Conservation (phyloP, 2,797 vertebrate genomes). For the Odontamblyopus lacepedii region DNA sequence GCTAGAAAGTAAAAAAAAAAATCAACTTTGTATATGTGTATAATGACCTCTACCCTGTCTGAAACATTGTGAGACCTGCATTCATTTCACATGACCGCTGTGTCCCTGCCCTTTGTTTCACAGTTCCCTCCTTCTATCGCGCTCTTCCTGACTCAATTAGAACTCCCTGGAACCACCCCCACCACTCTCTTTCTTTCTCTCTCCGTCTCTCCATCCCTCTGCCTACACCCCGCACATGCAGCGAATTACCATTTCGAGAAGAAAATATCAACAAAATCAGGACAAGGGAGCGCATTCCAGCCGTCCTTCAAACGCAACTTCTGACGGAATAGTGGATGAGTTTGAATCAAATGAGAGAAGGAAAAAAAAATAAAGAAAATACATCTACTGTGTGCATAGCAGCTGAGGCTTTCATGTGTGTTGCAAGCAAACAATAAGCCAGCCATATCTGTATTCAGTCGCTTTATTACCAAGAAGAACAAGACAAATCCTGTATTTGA, state of each 20-base stretch:
- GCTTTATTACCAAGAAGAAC: constrained; percentile 48
- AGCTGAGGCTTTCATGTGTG: constrained; percentile 49
- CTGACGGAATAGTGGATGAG: constrained; percentile 75
- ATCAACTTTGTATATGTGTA: no score
- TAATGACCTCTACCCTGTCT: no score
- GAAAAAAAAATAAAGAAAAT: constrained; percentile 41
- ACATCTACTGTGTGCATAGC: constrained; percentile 11
- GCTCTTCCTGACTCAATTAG: constrained; percentile 65
- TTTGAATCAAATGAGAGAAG: constrained; percentile 58
- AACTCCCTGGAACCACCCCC: constrained; percentile 28
- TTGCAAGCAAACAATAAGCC: constrained; percentile 27
- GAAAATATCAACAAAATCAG: constrained; percentile 71
- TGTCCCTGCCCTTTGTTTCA: background rate
- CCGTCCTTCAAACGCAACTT: constrained; percentile 72
- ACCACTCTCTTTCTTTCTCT: constrained; percentile 24
- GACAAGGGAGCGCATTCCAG: constrained; percentile 59
- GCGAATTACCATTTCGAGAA: constrained; percentile 70
- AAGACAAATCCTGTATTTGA: constrained; percentile 15
- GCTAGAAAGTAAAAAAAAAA: no score
- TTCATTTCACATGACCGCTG: background rate
- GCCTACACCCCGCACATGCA: constrained; percentile 40
- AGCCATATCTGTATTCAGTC: constrained; percentile 33
- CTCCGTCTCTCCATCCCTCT: constrained; percentile 16
- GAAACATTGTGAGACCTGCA: background rate
- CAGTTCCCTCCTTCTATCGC: constrained; percentile 23